Evolutionary conservation across 2,888 invertebrate genomes (phyloP), one percentile per base, ranked within the genome.

Genomic region (Fragum sueziense): DNA sequence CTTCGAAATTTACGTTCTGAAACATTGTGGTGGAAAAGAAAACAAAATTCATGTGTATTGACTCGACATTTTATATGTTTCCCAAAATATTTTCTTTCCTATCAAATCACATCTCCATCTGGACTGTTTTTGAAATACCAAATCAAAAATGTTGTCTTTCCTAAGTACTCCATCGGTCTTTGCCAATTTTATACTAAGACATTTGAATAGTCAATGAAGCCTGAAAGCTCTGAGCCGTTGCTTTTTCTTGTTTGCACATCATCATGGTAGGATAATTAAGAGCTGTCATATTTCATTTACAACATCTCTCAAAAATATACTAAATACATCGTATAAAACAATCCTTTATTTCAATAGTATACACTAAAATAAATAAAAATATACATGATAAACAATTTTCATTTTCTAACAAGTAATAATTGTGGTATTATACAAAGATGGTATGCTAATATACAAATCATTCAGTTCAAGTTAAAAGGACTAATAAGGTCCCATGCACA

Each of bases 331-430:
- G 22, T 74, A 74, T 65, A 69, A 68, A 80, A 80, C 80, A 80
- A 31, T 80, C 80, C 80, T 69, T 74, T 70, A 70, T 76, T 59
- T 52, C 62, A 51, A 51, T 76, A 80, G 70, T 74, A 70, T 61
- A 25, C 61, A 61, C 61, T 61, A 61, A 61, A 61, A 61, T 61
- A 61, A 61, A 61, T 61, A 61, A 31, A 61, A 61, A 29, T 61
- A 27, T 61, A 61, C 61, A 61, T 61, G 61, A 61, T 61, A 61
- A 61, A 61, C 61, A 61, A 61, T 25, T 61, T 33, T 61, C 6
- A 9, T 25, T 25, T 57, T 61, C 61, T 61, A 61, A 61, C 61
- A 33, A 33, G 29, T 61, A 61, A 61, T 61, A 61, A 2, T 6
- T 31, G 27, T 61, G 27, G n/a, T 61, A 61, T n/a, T 61, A 27